Base-by-base conservation (phyloP, 1,140 invertebrate species). In the Adoxophyes honmai region DNA sequence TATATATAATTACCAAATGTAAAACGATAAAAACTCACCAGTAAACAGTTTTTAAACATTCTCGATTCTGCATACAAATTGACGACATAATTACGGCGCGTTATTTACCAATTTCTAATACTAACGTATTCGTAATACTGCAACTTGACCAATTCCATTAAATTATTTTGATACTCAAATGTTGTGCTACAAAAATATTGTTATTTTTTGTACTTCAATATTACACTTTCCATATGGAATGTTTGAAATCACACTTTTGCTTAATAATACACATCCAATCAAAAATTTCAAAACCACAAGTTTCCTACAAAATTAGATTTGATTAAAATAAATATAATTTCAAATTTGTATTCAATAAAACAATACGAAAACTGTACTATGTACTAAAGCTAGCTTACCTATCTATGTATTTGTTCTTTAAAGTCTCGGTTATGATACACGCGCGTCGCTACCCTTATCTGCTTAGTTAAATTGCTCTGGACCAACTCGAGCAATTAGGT, bases 101-200 rank as follows among this genome's bases (percentile, higher is more conserved):
- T 66, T 62, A 62, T 62, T 61, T 55, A 59, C 55, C 57, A 52
- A 34, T 15, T 62, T 75, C 42, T 73, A 83, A 76, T 76, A 72
- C 69, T 78, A 76, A 70, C 73, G 64, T 76, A 69, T 53, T 73
- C 69, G 69, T 83, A 85, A 86, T 86, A 86, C 77, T 85, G 80
- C 67, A 68, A 75, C 67, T 73, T 61, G 73, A 71, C 68, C 67
- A 75, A 80, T 80, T 77, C 62, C 70, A 72, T 78, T 71, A 71
- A 68, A 78, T 68, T 64, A 68, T 70, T 64, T 67, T 52, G 59
- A 28, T 70, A 68, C 63, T 70, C 66, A 37, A 62, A 70, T 63
- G 62, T 78, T 81, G 78, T 69, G 69, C 73, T 86, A 88, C 75
- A 88, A 88, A 86, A 88, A 85, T 86, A 85, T 88, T 75, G 70